phyloP scores from a whole-genome alignment of 2,113 vertebrate genomes.

The Nettapus auritus region DNA sequence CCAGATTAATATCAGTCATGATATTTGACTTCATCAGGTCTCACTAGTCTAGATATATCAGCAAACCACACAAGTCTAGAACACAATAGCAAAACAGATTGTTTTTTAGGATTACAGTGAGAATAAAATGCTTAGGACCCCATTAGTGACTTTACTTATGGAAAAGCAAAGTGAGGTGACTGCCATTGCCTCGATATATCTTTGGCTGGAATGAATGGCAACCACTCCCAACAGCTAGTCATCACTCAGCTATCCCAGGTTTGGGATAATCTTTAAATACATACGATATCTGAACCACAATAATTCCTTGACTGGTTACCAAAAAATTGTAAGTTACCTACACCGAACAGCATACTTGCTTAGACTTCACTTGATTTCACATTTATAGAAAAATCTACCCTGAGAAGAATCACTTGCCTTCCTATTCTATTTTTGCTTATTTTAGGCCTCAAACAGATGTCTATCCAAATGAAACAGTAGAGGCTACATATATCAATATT shows the following conservation, averaged over 20 bases:
- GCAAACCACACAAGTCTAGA: not conserved
- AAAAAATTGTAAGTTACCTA: not conserved
- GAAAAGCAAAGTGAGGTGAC: not conserved
- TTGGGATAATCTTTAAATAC: not conserved
- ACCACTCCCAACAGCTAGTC: not conserved
- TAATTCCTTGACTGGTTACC: not conserved
- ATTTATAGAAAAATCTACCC: not conserved
- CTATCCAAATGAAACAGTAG: not conserved
- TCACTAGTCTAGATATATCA: not conserved
- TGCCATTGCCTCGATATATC: fast-evolving
- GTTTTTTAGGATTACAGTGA: too few relatives aligned
- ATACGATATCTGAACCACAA: not conserved
- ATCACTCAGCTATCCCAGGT: too few relatives aligned
- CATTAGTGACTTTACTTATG: not conserved
- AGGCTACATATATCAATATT: not conserved
- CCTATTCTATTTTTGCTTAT: not conserved
- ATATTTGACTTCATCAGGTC: not conserved
- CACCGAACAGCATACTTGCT: not conserved
- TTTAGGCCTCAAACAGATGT: not conserved
- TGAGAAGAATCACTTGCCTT: not conserved
- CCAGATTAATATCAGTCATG: not conserved
- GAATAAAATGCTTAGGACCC: not conserved
- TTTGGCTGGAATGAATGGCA: not conserved
- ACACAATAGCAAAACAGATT: not conserved
- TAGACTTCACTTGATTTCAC: not conserved